phyloP scores from a whole-genome alignment of 1,140 invertebrate species.

The Drosophila sturtevanti region DNA sequence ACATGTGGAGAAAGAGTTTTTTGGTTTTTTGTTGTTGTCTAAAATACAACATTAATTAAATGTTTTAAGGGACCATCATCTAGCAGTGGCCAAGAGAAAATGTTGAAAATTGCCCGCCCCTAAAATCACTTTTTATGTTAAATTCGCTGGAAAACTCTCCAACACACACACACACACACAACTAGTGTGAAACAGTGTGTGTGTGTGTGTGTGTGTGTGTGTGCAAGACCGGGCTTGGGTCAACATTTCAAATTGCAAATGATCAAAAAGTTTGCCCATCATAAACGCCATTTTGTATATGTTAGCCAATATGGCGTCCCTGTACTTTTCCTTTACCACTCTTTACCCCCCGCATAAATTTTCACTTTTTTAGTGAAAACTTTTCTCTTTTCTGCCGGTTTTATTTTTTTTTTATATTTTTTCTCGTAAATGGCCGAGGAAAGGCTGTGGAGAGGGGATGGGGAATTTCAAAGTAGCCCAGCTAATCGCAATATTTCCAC shows the following conservation, averaged over 20 bases:
- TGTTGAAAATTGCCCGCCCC: conserved; percentile 25
- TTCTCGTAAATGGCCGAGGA: too few species aligned
- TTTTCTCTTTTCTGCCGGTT: conserved; percentile 25
- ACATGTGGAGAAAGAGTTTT: neutral
- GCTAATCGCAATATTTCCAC: conserved; percentile 70
- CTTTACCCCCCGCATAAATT: conserved; percentile 48
- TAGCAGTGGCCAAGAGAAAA: neutral
- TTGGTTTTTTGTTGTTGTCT: neutral
- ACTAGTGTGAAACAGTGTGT: neutral
- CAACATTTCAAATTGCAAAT: conserved; percentile 67
- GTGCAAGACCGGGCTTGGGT: conserved; percentile 30
- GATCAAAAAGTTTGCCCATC: conserved; percentile 72
- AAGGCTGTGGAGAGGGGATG: too few species aligned
- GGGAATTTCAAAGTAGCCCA: conserved; percentile 7
- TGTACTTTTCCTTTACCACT: neutral
- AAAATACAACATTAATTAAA: conserved; percentile 18
- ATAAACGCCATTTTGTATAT: conserved; percentile 67
- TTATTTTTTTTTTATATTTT: conserved; percentile 11
- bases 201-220: neutral
- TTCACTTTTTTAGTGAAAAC: conserved; percentile 64
- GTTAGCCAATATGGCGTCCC: conserved; percentile 68
- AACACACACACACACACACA: conserved; percentile 22
- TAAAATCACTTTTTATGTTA: conserved; percentile 56
- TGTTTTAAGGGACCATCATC: neutral
- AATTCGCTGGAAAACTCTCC: conserved; percentile 62